Percentiles rank a stretch among this genome's conserved stretches.
phyloP scores from a whole-genome alignment of 2,888 invertebrate genomes.

The Drosophila niveifrons region DNA sequence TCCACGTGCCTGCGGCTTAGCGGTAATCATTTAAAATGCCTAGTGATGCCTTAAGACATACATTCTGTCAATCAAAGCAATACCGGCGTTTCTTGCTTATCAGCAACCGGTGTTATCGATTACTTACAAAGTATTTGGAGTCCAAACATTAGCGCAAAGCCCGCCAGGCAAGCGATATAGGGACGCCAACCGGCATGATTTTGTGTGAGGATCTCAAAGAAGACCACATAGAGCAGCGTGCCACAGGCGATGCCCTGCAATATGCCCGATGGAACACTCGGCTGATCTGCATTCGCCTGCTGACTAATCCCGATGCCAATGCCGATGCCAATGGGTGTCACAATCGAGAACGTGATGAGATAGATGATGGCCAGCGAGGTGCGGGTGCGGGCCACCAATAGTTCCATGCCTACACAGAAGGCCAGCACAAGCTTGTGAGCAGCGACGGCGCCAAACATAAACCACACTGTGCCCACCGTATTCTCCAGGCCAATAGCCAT shows the following conservation, averaged over 20 bases:
- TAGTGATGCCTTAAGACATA: slow-evolving; percentile 26
- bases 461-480: slow-evolving; percentile 88
- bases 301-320: slow-evolving; percentile 91
- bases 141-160: slow-evolving; percentile 91
- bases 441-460: slow-evolving; percentile 93
- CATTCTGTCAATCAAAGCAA: slow-evolving; percentile 32
- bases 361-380: slow-evolving; percentile 88
- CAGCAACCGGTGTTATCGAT: slow-evolving; percentile 9
- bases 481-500: slow-evolving; percentile 92
- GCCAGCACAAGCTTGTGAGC: slow-evolving; percentile 95
- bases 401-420: slow-evolving; percentile 94
- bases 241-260: slow-evolving; percentile 91
- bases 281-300: slow-evolving; percentile 87
- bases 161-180: slow-evolving; percentile 88
- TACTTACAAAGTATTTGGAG: slow-evolving; percentile 86
- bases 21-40: slow-evolving; percentile 28
- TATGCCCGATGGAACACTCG: slow-evolving; percentile 88
- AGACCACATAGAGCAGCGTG: slow-evolving; percentile 97
- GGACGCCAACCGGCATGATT: slow-evolving; percentile 87
- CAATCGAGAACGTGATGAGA: slow-evolving; percentile 91
- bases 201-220: slow-evolving; percentile 94
- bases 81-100: slow-evolving; percentile 15
- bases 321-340: slow-evolving; percentile 90
- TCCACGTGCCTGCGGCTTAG: slow-evolving; percentile 17
- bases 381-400: slow-evolving; percentile 90